A percentile compares a stretch with the other conserved stretches of the same genome.
Evolutionary conservation across 2,113 vertebrate species (phyloP).

Genomic region (Pedionomus torquatus): DNA sequence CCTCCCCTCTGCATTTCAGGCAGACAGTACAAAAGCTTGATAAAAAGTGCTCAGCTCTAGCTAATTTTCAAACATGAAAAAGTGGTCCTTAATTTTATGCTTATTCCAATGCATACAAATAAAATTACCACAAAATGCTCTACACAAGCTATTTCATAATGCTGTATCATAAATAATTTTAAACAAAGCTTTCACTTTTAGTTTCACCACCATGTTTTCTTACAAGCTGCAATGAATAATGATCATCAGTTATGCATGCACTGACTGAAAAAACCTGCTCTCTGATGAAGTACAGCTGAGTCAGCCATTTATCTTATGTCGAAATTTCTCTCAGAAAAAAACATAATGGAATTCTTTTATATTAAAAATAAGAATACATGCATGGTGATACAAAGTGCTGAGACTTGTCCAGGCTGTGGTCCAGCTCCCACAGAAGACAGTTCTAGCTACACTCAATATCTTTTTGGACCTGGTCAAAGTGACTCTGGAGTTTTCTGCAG

Average conservation of each 20-base stretch:
- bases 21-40: not conserved
- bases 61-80: not conserved
- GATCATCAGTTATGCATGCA: not conserved
- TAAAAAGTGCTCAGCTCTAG: not conserved
- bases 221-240: not conserved
- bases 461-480: not conserved
- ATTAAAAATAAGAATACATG: not conserved
- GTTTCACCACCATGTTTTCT: not conserved
- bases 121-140: not conserved
- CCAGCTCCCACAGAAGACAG: not conserved
- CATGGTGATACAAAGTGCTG: not conserved
- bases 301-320: not conserved
- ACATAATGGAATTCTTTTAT: not conserved
- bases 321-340: not conserved
- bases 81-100: not conserved
- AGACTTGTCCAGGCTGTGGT: not conserved
- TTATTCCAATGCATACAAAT: not conserved
- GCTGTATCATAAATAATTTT: not conserved
- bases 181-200: not conserved
- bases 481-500: not conserved
- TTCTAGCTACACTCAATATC: rapidly evolving
- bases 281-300: not conserved
- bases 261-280: not conserved
- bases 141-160: not conserved
- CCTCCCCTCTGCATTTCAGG: not conserved